These are phyloP conservation scores for Notodonta ziczac DNA, from an alignment of 2,888 invertebrate species.

Conservation along the genomic window DNA sequence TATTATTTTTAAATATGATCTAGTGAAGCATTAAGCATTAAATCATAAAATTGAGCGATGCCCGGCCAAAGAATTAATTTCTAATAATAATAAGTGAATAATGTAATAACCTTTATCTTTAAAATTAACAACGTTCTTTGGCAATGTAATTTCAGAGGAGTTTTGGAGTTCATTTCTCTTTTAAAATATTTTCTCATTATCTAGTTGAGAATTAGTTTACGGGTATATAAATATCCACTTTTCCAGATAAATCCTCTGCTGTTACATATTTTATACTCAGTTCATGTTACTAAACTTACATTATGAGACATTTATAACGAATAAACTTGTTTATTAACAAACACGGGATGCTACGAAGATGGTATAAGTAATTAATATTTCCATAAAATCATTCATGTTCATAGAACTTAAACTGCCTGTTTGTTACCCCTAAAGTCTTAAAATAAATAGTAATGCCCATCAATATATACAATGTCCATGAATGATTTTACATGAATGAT, in stretches of 20 bases:
- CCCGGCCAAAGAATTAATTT: constrained; percentile 53
- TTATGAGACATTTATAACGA: constrained; percentile 23
- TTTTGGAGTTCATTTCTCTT: constrained; percentile 34
- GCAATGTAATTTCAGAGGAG: constrained; percentile 64
- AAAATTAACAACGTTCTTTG: constrained; percentile 58
- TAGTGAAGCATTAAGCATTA: constrained; percentile 10
- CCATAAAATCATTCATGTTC: constrained; percentile 49
- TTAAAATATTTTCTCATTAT: constrained; percentile 31
- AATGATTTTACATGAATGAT: constrained; percentile 32
- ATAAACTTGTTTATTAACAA: constrained; percentile 39
- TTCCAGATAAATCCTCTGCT: constrained; percentile 38
- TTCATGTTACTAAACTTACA: neutral
- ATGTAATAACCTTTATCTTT: constrained; percentile 42
- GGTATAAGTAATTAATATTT: constrained; percentile 23
- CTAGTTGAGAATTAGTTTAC: constrained; percentile 20
- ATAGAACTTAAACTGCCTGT: neutral
- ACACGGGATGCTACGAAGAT: constrained; percentile 44
- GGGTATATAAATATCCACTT: constrained; percentile 14
- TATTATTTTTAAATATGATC: neutral
- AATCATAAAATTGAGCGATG: constrained; percentile 64
- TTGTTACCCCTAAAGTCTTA: neutral
- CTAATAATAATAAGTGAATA: constrained; percentile 51
- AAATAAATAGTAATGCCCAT: neutral
- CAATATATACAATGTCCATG: constrained; percentile 17
- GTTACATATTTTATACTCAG: constrained; percentile 30